Evolutionary conservation across 2,113 vertebrate genomes (phyloP).

Genomic region (Stomatorhinus ivindoensis): DNA sequence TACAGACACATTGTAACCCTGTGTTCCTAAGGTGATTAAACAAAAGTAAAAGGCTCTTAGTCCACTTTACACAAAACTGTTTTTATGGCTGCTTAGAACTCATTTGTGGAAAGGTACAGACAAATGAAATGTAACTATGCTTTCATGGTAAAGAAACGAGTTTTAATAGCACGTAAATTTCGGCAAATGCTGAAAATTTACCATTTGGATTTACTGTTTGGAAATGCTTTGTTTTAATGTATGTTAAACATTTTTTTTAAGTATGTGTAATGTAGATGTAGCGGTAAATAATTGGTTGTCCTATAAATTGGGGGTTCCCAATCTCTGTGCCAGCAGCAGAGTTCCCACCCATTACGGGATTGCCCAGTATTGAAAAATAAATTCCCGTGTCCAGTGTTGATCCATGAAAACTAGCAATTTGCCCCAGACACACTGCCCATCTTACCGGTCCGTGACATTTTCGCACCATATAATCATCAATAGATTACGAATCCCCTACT

Average conservation of each 20-base stretch:
- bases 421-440: background rate
- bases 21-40: background rate
- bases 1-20: background rate
- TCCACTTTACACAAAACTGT: background rate
- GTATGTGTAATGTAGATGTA: background rate
- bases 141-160: background rate
- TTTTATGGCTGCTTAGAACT: background rate
- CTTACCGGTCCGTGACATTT: background rate
- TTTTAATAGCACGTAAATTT: background rate
- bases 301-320: background rate
- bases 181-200: background rate
- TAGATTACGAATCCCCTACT: background rate
- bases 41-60: background rate
- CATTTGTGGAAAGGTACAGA: background rate
- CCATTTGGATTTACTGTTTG: background rate
- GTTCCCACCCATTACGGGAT: background rate
- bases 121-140: background rate
- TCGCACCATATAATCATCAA: background rate
- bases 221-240: background rate
- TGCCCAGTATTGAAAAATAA: background rate
- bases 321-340: background rate
- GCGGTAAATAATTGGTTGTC: background rate
- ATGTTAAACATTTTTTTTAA: background rate
- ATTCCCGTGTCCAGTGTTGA: background rate
- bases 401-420: background rate